These are phyloP conservation scores for Philhelius pedissequus DNA, from an alignment of 2,888 invertebrate species.

Conservation along the genomic window DNA sequence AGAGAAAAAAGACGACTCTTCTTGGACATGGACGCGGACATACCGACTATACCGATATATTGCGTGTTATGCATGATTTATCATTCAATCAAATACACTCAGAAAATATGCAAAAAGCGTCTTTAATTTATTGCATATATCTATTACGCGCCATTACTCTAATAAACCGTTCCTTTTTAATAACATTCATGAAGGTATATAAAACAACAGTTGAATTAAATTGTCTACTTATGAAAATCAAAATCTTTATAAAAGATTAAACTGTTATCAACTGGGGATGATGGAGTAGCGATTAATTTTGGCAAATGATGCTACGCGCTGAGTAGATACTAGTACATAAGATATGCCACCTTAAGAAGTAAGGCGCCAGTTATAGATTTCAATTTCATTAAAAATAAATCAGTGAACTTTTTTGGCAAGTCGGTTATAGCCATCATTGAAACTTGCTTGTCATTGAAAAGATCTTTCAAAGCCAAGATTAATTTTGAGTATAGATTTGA, in stretches of 20 bases:
- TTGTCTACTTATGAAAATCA: neutral
- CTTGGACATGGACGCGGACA: constrained; percentile 21
- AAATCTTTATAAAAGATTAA: neutral
- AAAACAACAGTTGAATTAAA: neutral
- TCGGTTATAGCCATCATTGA: too few relatives aligned
- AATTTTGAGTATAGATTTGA: too few relatives aligned
- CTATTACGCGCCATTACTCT: neutral
- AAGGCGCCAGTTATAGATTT: too few relatives aligned
- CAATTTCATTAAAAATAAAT: too few relatives aligned
- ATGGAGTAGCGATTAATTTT: too few relatives aligned
- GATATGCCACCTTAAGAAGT: too few relatives aligned
- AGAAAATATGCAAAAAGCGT: constrained; percentile 44
- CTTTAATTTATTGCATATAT: constrained; percentile 39
- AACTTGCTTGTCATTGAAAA: too few relatives aligned
- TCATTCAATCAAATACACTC: constrained; percentile 6
- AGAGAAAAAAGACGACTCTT: neutral
- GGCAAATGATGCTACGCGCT: too few relatives aligned
- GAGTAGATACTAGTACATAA: too few relatives aligned
- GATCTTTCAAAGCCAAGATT: too few relatives aligned
- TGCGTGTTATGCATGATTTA: constrained; percentile 62
- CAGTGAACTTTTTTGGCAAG: too few relatives aligned
- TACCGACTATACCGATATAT: constrained; percentile 42
- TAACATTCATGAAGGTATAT: too few relatives aligned
- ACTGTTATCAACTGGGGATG: neutral
- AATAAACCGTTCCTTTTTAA: neutral